Evolutionary conservation across 2,888 invertebrate species (phyloP).

Genomic region (Hymenopus coronatus): DNA sequence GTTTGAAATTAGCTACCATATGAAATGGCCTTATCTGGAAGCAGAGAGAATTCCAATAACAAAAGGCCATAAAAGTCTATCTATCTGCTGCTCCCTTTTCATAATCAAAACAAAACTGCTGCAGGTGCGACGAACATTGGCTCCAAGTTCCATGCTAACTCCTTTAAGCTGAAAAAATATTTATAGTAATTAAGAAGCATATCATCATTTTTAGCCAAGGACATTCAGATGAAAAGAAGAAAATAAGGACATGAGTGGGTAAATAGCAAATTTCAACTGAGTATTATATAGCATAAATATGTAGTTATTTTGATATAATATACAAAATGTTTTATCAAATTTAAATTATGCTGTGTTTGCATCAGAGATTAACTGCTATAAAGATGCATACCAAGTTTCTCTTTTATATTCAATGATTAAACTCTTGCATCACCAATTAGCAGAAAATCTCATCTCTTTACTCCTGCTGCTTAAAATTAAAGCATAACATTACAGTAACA

Average conservation of each 20-base stretch:
- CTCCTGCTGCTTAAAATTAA: background rate
- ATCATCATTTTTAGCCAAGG: background rate
- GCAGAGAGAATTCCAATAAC: too few species aligned
- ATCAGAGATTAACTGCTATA: background rate
- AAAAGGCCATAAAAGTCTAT: too few species aligned
- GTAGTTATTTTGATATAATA: background rate
- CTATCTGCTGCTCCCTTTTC: too few species aligned
- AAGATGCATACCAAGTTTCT: background rate
- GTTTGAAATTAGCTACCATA: too few species aligned
- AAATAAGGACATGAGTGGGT: background rate
- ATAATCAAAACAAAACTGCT: background rate
- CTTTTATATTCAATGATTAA: background rate
- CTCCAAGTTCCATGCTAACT: background rate
- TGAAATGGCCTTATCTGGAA: too few species aligned
- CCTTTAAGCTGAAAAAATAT: background rate
- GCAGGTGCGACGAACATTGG: background rate
- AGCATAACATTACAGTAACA: background rate
- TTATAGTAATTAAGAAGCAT: background rate
- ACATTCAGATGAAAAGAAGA: background rate
- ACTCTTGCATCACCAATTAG: background rate
- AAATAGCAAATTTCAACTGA: background rate
- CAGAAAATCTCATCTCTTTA: background rate
- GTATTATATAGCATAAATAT: background rate
- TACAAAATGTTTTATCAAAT: background rate
- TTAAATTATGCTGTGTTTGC: background rate